Base-by-base conservation (phyloP, 1,140 invertebrate genomes). In the Drosophila parvula region DNA sequence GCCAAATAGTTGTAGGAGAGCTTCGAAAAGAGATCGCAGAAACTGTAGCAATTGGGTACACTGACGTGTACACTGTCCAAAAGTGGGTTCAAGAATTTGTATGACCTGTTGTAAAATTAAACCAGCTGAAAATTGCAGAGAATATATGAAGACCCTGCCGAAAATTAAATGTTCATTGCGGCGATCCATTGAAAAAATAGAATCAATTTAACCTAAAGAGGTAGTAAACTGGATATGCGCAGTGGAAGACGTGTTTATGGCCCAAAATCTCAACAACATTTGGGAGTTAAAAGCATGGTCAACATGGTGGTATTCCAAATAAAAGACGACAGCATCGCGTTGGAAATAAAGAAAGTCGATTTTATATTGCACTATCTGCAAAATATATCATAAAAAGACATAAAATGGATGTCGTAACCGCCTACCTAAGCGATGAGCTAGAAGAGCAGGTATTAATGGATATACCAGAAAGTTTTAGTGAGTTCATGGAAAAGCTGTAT, bases 381-480 rank as follows among this genome's bases (percentile, higher is more conserved):
- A 36, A 63, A 47, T 40, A 41, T 47, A 34, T 50, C 5, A 60
- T 62, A 32, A 27, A 69, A 18, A 28, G 70, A 14, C 50, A 75
- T 27, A 43, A 71, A 34, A 47, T 76, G 40, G 65, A 71, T 14
- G 61, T 70, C 10, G 43, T 59, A n/a, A 57, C 61, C 0, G 73
- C 65, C 4, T 70, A 59, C 16, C 36, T 76, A 6, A 67, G 67
- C 45, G 62, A 62, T 10, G 65, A 78, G 27, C 40, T 70, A 2
- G 18, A 56, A 22, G 55, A 78, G 16, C 18, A 41, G 16, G 44
- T 62, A 5, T 41, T 41, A 8, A 74, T 78, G 69, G 10, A 59
- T 5, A 38, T 60, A 27, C 48, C 64, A 1, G 32, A 62, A 10
- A 18, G 12, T 12, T 78, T 70, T 16, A 27, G 40, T 2, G 43